Evolutionary conservation across 2,797 vertebrate species (phyloP).

Genomic region (Taenioides sp.): DNA sequence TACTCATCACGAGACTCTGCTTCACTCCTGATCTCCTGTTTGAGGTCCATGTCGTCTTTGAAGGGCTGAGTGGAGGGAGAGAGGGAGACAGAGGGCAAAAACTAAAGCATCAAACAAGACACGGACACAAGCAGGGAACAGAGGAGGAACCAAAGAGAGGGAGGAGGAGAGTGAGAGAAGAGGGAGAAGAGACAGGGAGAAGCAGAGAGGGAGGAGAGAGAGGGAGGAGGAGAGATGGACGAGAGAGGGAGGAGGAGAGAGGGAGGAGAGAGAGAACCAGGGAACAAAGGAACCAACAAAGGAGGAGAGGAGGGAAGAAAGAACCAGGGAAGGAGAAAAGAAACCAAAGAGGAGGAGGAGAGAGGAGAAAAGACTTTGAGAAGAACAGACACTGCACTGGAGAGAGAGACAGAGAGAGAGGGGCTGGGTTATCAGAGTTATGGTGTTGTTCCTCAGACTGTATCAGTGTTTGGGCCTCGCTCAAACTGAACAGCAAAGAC

Average conservation of each 20-base stretch:
- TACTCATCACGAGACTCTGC: constrained; percentile 90
- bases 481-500: no score
- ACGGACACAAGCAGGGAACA: constrained; percentile 71
- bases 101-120: constrained; percentile 84
- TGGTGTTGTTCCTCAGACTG: no score
- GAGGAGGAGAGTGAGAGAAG: constrained; percentile 72
- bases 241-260: no score
- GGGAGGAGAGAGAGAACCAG: neutral
- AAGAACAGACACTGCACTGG: constrained; percentile 19
- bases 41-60: constrained; percentile 95
- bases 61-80: constrained; percentile 86
- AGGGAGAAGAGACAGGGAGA: constrained; percentile 70
- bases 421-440: neutral
- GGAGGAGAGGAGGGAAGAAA: neutral
- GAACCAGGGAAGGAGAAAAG: neutral
- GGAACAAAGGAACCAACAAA: neutral
- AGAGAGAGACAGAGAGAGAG: constrained; percentile 41
- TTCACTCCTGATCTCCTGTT: constrained; percentile 90
- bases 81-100: constrained; percentile 85
- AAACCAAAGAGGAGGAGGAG: neutral
- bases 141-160: constrained; percentile 49
- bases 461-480: no score
- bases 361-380: constrained; percentile 4
- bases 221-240: constrained; percentile 34
- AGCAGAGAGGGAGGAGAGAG: constrained; percentile 60